Conservation (phyloP, 35 echinoderm and acorn worm genomes). For the Ophioderma brevispina region DNA sequence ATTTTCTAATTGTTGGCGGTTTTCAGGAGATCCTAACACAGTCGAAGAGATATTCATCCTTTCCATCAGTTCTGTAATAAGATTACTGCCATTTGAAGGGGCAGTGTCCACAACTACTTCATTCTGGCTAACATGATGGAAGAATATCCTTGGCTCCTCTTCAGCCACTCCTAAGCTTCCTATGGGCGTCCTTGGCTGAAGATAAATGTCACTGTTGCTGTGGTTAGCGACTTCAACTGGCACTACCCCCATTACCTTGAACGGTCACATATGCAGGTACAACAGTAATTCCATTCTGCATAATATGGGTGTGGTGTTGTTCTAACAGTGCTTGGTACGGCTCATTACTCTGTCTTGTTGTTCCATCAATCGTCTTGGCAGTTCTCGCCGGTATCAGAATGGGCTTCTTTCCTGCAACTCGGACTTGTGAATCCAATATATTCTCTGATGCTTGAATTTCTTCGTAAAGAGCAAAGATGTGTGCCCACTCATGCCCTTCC, state of each 20-base stretch:
- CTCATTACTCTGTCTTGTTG: not conserved
- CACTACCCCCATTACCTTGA: not conserved
- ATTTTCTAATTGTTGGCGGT: not conserved
- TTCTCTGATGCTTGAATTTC: not conserved
- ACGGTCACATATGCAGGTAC: not conserved
- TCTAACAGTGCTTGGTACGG: not conserved
- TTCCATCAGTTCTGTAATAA: too few species aligned
- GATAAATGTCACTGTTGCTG: not conserved
- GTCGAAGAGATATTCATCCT: too few species aligned
- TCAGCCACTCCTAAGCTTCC: not conserved
- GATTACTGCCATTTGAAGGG: too few species aligned
- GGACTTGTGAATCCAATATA: not conserved
- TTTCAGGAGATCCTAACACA: not conserved
- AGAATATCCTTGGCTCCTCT: not conserved
- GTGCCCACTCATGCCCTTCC: constrained; percentile 3
- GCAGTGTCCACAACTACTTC: not conserved
- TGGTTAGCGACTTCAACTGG: not conserved
- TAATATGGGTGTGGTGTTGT: not conserved
- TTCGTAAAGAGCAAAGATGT: constrained; percentile 6
- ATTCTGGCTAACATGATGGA: too few species aligned
- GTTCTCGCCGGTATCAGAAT: not conserved
- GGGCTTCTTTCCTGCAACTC: not conserved
- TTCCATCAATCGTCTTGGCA: not conserved
- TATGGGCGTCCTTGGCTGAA: not conserved
- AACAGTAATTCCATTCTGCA: not conserved